phyloP scores from a whole-genome alignment of 2,888 invertebrate species.

The Papilio protenor region DNA sequence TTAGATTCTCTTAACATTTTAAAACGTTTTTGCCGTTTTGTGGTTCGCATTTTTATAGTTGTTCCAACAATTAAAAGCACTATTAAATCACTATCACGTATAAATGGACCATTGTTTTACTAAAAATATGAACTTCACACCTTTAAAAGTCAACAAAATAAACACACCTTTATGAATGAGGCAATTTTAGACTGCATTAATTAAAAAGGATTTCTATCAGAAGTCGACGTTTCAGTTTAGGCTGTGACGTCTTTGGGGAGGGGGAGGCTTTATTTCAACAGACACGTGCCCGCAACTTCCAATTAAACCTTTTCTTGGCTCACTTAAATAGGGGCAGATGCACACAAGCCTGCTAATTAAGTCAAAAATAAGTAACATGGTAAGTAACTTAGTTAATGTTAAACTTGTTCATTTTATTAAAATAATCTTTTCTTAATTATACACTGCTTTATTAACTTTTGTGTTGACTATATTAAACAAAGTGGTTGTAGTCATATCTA shows the following conservation, averaged over 20 bases:
- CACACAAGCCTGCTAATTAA: constrained; percentile 28
- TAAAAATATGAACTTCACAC: not conserved
- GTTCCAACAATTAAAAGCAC: not conserved
- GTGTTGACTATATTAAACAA: not conserved
- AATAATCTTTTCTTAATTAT: not conserved
- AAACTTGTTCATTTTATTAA: not conserved
- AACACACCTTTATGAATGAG: not conserved
- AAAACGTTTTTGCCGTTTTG: constrained; percentile 5
- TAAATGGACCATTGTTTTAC: not conserved
- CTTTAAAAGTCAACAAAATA: not conserved
- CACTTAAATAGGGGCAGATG: constrained; percentile 21
- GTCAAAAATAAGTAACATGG: constrained; percentile 8
- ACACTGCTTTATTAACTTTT: not conserved
- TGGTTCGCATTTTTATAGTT: not conserved
- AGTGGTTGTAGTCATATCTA: not conserved
- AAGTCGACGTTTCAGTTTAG: constrained; percentile 22
- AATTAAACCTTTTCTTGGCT: constrained; percentile 29
- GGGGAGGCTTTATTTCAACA: constrained; percentile 29
- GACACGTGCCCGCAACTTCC: constrained; percentile 37
- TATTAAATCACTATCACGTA: not conserved
- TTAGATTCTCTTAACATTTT: constrained; percentile 19
- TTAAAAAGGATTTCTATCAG: constrained; percentile 32
- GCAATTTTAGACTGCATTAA: constrained; percentile 21
- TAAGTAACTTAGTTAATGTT: not conserved
- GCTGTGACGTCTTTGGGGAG: not conserved